Evolutionary conservation across 1,140 invertebrate species (phyloP), one percentile per base, ranked within the genome.

Genomic region (Pachypsylla venusta): DNA sequence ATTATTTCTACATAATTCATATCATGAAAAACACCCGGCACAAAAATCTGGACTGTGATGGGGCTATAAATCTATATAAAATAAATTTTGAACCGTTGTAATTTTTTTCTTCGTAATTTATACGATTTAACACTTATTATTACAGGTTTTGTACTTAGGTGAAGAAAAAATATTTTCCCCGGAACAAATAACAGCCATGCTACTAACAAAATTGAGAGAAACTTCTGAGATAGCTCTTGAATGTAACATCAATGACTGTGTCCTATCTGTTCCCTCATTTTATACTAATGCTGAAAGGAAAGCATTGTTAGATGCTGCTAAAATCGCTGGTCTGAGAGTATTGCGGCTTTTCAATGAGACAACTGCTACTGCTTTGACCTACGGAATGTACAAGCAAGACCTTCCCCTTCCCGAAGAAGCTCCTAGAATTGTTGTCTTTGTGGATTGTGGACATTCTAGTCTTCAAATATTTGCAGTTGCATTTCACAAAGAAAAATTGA

Each of bases 321-420:
- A 77, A 35, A 89, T 91, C 67, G 80, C 86, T 66, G 91, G 91
- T 13, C 75, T 99, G 5, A 98, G 99, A 76, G 91, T 95, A 20
- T 72, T 99, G 27, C 82, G 91, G 60, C 74, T 99, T 26, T 86
- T 99, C 76, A 98, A 98, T 72, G 96, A 99, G 75, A 93, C 93
- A 16, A 93, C 94, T 14, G 93, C 96, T 3, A 93, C 91, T 57
- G 92, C 93, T 24, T 74, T 99, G 22, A 83, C 86, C 24, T 98
- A 99, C 74, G 95, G 94, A 61, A 95, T 98, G 70, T 98, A 98
- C 69, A 96, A 96, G 71, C 87, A 94, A 69, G 93, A 97, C 73
- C 74, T 97, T 57, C 94, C 93, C 24, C 77, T 78, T 48, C 74
- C 81, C 1, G 89, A 93, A 65, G 87, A 93, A 61, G 85, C 89